Percentiles rank a stretch among this genome's conserved stretches.
These are phyloP conservation scores for Siderastrea siderea DNA, from an alignment of 92 coral and sea anemone species.

Conservation along the genomic window DNA sequence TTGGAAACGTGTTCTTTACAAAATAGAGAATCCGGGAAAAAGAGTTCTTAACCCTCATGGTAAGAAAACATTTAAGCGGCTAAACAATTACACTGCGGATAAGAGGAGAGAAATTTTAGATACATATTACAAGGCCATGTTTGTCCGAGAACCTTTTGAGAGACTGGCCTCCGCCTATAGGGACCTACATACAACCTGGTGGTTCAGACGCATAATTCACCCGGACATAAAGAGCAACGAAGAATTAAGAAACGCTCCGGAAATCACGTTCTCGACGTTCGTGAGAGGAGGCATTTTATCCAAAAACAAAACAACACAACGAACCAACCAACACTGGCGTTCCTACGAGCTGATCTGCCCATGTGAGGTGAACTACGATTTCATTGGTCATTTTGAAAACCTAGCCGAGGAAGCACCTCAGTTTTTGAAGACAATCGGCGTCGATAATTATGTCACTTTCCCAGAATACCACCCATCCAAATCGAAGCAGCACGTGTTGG, in stretches of 20 bases:
- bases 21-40: conserved; percentile 18
- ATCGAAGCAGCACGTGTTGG: neutral
- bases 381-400: conserved; percentile 59
- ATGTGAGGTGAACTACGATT: conserved; percentile 62
- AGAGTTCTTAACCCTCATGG: neutral
- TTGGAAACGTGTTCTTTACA: conserved; percentile 31
- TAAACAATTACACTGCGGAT: conserved; percentile 52
- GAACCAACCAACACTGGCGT: conserved; percentile 61
- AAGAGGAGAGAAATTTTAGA: conserved; percentile 29
- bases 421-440: conserved; percentile 35
- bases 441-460: conserved; percentile 30
- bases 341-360: conserved; percentile 61
- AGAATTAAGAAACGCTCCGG: neutral
- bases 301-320: neutral
- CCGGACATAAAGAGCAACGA: conserved; percentile 8
- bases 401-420: conserved; percentile 42
- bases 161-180: conserved; percentile 68
- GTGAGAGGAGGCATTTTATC: conserved; percentile 13
- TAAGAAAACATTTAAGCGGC: conserved; percentile 27
- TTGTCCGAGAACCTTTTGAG: conserved; percentile 66
- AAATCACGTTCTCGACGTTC: conserved; percentile 11
- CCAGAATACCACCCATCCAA: conserved; percentile 50
- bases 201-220: conserved; percentile 19
- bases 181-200: conserved; percentile 15
- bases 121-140: conserved; percentile 58